A percentile compares a stretch with the other conserved stretches of the same genome.
Evolutionary conservation across 2,888 invertebrate species (phyloP).

Genomic region (Eueremaeus valkanovi): DNA sequence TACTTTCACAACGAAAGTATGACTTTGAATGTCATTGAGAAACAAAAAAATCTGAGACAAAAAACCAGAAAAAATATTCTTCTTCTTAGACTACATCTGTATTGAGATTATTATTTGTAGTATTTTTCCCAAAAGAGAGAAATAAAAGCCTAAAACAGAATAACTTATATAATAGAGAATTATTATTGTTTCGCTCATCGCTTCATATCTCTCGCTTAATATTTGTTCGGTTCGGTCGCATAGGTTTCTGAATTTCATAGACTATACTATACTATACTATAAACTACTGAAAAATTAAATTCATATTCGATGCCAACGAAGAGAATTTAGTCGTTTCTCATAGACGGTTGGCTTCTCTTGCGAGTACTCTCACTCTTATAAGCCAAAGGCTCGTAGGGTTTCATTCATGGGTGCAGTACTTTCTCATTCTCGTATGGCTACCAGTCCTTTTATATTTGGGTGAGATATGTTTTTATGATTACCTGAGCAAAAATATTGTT

Average conservation of each 20-base stretch:
- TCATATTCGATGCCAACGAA: conserved; percentile 20
- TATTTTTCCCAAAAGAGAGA: conserved; percentile 11
- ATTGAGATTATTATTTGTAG: conserved; percentile 2
- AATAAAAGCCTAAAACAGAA: conserved; percentile 2
- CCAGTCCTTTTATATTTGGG: conserved; percentile 30
- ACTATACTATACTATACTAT: no score
- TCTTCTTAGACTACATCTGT: not conserved
- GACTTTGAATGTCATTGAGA: not conserved
- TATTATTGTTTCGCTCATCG: conserved; percentile 22
- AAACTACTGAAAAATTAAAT: not conserved
- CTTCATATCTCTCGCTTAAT: conserved; percentile 22
- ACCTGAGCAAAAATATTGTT: conserved; percentile 19
- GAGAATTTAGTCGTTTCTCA: conserved; percentile 14
- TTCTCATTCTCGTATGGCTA: conserved; percentile 4
- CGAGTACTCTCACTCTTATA: not conserved
- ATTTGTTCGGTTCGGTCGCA: not conserved
- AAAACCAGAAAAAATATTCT: not conserved
- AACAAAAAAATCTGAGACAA: not conserved
- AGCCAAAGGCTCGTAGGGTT: not conserved
- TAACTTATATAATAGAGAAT: not conserved
- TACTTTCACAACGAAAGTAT: not conserved
- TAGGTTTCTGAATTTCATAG: not conserved
- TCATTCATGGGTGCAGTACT: conserved; percentile 37
- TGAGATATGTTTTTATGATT: conserved; percentile 34
- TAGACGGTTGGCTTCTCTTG: conserved; percentile 35